Evolutionary conservation across 2,888 invertebrate species (phyloP), one percentile per base, ranked within the genome.

Genomic region (Junonia oenone): DNA sequence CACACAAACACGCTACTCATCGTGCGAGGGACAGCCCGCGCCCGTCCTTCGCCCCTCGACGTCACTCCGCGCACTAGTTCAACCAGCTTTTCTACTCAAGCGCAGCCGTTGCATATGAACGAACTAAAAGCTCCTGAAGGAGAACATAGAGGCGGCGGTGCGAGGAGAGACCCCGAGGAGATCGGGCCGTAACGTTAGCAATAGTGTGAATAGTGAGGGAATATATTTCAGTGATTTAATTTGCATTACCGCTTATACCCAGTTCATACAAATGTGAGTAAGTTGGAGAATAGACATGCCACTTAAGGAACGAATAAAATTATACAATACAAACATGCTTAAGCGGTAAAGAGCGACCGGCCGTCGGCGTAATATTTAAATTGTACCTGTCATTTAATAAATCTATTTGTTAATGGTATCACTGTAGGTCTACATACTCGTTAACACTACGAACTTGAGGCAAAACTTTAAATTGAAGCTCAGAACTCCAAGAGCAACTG

Each of bases 1-100:
- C 88, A 89, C 87, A 90, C 86, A 88, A 84, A 88, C 79, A 84
- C 88, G 86, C 86, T 89, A 89, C 88, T 89, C 80, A 87, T 84
- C 83, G 87, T 86, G 87, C 84, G 80, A 77, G 78, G 75, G 71
- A 70, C 68, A 66, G 64, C 71, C 71, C 69, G 73, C 74, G 68
- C 67, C 70, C 67, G 64, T 55, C 60, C 61, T 62, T 63, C 67
- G 61, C 61, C 65, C 69, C 69, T 72, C 78, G 72, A 70, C 73
- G 71, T 76, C 75, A 66, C 76, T 75, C 76, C 77, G 71, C 76
- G 76, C 78, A 76, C 72, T 68, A 62, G 55, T 35, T 54, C 53
- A 38, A 45, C 51, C 55, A 51, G 48, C 50, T 45, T 26, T 35
- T 61, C 63, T 62, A 62, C 59, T 45, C 45, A 57, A 61, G 63